phyloP scores from a whole-genome alignment of 1,140 invertebrate genomes.

The Eriocheir sinensis region DNA sequence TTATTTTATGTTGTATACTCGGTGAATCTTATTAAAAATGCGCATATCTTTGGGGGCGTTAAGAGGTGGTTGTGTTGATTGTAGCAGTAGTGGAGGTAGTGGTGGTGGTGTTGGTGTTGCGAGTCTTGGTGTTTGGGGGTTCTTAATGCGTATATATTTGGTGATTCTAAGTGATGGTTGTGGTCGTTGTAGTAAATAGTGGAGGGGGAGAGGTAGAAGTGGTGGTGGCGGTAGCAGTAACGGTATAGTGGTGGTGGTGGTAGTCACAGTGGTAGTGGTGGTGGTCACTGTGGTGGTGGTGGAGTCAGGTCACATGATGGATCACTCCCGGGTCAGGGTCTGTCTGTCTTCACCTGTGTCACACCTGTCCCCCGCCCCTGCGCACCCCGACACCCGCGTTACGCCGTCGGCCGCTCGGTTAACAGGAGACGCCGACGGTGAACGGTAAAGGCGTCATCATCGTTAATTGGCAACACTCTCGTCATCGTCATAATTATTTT shows the following conservation, averaged over 20 bases:
- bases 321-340: conserved; percentile 35
- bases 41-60: background rate
- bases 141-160: background rate
- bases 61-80: background rate
- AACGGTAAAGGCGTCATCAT: too few species aligned
- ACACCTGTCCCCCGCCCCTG: background rate
- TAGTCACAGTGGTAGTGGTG: background rate
- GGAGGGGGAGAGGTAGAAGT: too few species aligned
- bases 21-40: background rate
- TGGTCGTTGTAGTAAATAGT: background rate
- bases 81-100: background rate
- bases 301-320: conserved; percentile 45
- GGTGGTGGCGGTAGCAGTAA: background rate
- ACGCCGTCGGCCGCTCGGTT: too few species aligned
- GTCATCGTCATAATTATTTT: too few species aligned
- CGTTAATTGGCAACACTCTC: too few species aligned
- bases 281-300: background rate
- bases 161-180: background rate
- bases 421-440: too few species aligned
- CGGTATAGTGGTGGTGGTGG: background rate
- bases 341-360: conserved; percentile 37
- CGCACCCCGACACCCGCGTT: too few species aligned
- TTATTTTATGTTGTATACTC: too few species aligned
- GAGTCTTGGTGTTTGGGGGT: too few species aligned
- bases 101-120: conserved; percentile 7